phyloP scores from a whole-genome alignment of 2,888 invertebrate genomes.

The Barypeithes pellucidus region DNA sequence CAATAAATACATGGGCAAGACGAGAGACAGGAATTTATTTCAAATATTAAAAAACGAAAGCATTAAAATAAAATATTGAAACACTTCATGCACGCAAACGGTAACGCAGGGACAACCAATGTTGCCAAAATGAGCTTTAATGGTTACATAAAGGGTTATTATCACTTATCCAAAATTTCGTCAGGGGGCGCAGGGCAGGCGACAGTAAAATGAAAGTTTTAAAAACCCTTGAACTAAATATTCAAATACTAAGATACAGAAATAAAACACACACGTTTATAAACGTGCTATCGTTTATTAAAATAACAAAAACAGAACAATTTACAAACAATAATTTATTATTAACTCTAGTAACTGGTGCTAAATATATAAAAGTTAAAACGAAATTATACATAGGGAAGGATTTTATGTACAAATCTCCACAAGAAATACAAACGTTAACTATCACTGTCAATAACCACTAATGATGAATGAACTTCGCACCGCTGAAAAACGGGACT shows the following conservation, averaged over 20 bases:
- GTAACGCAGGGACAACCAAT: too few species aligned
- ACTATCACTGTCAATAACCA: conserved; percentile 61
- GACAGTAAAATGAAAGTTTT: too few species aligned
- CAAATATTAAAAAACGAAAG: too few species aligned
- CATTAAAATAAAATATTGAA: too few species aligned
- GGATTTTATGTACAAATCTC: conserved; percentile 7
- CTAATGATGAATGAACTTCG: conserved; percentile 65
- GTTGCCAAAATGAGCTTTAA: too few species aligned
- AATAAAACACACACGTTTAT: background rate
- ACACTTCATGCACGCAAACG: too few species aligned
- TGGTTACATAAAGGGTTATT: too few species aligned
- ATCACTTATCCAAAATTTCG: too few species aligned
- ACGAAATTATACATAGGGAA: conserved; percentile 9
- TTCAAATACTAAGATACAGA: background rate
- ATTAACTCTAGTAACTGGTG: conserved; percentile 17
- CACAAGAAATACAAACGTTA: conserved; percentile 26
- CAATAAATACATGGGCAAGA: too few species aligned
- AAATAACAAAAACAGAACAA: conserved; percentile 1
- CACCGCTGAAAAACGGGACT: conserved; percentile 64
- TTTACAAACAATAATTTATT: conserved; percentile 23
- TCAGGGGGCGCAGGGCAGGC: too few species aligned
- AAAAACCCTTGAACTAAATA: too few species aligned
- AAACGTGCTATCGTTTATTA: background rate
- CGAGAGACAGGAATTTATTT: too few species aligned
- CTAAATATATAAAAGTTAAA: conserved; percentile 18